Conservation (phyloP, 2,888 invertebrate species). For the Cheilosia soror region DNA sequence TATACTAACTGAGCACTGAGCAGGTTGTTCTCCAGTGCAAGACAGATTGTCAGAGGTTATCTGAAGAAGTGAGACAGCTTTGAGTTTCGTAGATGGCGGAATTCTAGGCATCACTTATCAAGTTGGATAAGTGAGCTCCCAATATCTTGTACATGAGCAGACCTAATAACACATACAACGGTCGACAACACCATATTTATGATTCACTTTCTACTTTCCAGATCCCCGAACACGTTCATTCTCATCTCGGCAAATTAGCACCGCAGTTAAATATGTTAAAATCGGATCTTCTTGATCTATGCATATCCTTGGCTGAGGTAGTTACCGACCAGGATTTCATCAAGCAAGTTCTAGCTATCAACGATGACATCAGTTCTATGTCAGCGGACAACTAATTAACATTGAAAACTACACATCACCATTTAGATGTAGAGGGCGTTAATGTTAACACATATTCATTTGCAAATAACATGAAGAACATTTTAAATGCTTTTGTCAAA, state of each 20-base stretch:
- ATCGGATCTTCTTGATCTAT: conserved; percentile 86
- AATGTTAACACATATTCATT: conserved; percentile 61
- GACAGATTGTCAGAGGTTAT: too few species aligned
- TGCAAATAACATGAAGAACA: conserved; percentile 66
- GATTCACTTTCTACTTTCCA: conserved; percentile 80
- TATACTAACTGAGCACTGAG: conserved; percentile 1
- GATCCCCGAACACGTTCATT: conserved; percentile 86
- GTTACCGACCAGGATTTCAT: conserved; percentile 90
- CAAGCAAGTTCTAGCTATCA: conserved; percentile 90
- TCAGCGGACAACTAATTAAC: conserved; percentile 88
- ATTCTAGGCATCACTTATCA: too few species aligned
- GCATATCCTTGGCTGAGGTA: conserved; percentile 88
- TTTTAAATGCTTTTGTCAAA: conserved; percentile 70
- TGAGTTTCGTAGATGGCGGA: too few species aligned
- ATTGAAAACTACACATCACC: conserved; percentile 69
- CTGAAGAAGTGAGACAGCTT: too few species aligned
- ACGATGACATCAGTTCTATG: conserved; percentile 91
- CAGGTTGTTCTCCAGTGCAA: not conserved
- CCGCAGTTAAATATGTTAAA: conserved; percentile 89
- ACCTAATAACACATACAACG: too few species aligned
- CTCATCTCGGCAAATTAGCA: conserved; percentile 88
- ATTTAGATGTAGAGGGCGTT: conserved; percentile 58
- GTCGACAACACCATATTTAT: too few species aligned
- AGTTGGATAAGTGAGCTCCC: too few species aligned
- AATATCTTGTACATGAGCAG: too few species aligned